These are phyloP conservation scores for Acrobeloides nanus DNA, from an alignment of 2,888 invertebrate species.

Conservation along the genomic window DNA sequence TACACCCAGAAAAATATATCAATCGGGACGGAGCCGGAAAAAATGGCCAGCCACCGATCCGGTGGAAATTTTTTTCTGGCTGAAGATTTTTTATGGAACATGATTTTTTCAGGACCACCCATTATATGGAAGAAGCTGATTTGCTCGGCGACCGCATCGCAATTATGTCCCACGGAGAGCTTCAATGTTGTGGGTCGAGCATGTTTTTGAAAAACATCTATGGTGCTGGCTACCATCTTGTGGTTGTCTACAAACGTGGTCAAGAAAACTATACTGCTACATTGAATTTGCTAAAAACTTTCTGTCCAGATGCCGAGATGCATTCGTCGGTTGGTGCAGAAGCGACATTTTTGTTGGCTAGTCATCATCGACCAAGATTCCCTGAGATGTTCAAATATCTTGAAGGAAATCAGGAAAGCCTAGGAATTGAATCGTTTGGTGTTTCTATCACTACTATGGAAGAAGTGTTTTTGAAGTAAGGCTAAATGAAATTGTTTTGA, in stretches of 20 bases:
- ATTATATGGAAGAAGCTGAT: constrained; percentile 75
- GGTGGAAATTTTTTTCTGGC: too few relatives aligned
- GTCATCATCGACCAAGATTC: constrained; percentile 58
- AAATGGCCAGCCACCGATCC: too few relatives aligned
- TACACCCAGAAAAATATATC: too few relatives aligned
- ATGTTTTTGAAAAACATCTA: constrained; percentile 70
- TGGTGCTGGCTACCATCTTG: constrained; percentile 68
- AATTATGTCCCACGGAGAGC: constrained; percentile 73
- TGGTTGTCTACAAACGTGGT: constrained; percentile 65
- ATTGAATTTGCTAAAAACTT: constrained; percentile 11
- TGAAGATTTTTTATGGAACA: too few relatives aligned
- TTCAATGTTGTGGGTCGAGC: constrained; percentile 74
- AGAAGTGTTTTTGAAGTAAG: constrained; percentile 76
- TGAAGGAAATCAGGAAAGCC: constrained; percentile 61
- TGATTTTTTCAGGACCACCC: too few relatives aligned
- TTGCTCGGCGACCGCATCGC: constrained; percentile 74
- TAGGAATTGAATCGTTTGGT: constrained; percentile 72
- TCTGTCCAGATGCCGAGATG: constrained; percentile 59
- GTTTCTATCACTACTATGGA: constrained; percentile 77
- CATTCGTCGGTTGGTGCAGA: constrained; percentile 71
- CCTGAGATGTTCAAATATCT: constrained; percentile 67
- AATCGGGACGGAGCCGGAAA: too few relatives aligned
- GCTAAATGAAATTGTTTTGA: too few relatives aligned
- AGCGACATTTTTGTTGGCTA: constrained; percentile 66
- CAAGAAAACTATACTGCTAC: constrained; percentile 38